These are phyloP conservation scores for Aplodontia rufa DNA, from an alignment of 2,113 vertebrate genomes.

Conservation along the genomic window DNA sequence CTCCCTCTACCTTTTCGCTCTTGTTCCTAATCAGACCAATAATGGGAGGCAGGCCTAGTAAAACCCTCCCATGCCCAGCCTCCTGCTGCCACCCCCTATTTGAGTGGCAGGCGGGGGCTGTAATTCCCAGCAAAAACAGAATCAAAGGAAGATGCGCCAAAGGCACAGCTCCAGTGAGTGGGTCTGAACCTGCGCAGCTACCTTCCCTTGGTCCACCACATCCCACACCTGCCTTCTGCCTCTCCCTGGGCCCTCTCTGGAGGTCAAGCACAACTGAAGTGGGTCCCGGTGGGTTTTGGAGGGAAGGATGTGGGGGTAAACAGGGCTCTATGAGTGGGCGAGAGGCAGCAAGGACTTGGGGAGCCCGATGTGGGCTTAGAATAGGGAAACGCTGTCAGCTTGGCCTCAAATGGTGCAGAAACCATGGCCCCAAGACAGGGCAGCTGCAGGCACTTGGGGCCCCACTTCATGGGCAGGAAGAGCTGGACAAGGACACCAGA, in stretches of 20 bases:
- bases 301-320: not conserved
- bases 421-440: not conserved
- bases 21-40: constrained; percentile 73
- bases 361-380: not conserved
- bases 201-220: no score
- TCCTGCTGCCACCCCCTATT: constrained; percentile 42
- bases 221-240: not conserved
- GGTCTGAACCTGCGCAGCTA: not conserved
- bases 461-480: accelerated
- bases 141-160: constrained; percentile 11
- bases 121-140: constrained; percentile 55
- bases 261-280: not conserved
- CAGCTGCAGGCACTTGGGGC: not conserved
- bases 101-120: constrained; percentile 75
- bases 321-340: not conserved
- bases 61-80: constrained; percentile 22
- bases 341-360: not conserved
- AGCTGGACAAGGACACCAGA: not conserved
- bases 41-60: constrained; percentile 45
- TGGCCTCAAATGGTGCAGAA: not conserved
- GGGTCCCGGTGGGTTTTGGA: not conserved
- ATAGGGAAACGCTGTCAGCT: not conserved
- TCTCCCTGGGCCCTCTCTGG: not conserved
- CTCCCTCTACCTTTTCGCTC: constrained; percentile 59
- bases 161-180: not conserved